Evolutionary conservation across 2,888 invertebrate species (phyloP).

Genomic region (Apotomis turbidana): DNA sequence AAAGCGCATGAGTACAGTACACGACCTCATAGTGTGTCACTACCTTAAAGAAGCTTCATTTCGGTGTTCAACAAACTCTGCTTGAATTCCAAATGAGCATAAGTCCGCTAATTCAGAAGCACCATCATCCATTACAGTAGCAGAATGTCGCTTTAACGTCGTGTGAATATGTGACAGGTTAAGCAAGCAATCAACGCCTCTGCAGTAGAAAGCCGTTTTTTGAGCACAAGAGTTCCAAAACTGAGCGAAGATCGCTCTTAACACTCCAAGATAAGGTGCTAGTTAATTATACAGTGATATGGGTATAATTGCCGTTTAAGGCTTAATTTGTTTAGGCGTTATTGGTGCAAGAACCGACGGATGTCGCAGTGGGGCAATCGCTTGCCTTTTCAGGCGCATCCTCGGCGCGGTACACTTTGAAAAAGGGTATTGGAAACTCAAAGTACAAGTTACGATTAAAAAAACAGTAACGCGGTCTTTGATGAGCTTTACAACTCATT

Average conservation of each 20-base stretch:
- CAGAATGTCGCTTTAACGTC: constrained; percentile 8
- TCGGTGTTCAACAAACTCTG: neutral
- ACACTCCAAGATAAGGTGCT: constrained; percentile 8
- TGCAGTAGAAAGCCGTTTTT: constrained; percentile 34
- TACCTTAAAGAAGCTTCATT: neutral
- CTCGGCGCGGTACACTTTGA: constrained; percentile 4
- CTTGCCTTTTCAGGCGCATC: constrained; percentile 45
- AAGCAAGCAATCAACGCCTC: constrained; percentile 40
- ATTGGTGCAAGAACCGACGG: constrained; percentile 49
- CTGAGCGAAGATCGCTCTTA: neutral
- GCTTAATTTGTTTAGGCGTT: constrained; percentile 50
- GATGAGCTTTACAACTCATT: neutral
- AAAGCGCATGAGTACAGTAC: no score
- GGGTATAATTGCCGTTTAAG: constrained; percentile 50
- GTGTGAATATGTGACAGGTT: constrained; percentile 33
- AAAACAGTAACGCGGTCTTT: neutral
- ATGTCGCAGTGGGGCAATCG: constrained; percentile 43
- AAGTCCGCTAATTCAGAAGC: neutral
- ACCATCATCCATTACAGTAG: neutral
- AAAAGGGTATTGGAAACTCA: constrained; percentile 22
- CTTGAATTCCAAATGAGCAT: neutral
- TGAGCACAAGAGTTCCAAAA: constrained; percentile 4
- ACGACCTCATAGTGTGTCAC: no score
- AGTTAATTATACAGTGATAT: constrained; percentile 1
- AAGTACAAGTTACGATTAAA: constrained; percentile 21